Percentiles rank a stretch among this genome's conserved stretches.
These are phyloP conservation scores for Microtus montanus DNA, from an alignment of 2,113 vertebrate species.

Conservation along the genomic window DNA sequence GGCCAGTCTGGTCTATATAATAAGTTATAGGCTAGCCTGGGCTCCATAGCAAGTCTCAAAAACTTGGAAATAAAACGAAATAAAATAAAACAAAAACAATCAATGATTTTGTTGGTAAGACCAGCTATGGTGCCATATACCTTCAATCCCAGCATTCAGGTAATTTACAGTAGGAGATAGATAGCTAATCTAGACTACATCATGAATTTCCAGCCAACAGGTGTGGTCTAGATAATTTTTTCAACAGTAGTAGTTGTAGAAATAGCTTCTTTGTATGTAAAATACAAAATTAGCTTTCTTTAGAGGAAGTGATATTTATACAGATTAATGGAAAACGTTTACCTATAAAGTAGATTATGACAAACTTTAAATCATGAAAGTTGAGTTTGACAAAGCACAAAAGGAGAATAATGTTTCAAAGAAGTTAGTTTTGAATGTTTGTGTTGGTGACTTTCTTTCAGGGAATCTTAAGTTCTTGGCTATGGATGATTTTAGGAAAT, in stretches of 20 bases:
- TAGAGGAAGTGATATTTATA: slow-evolving; percentile 44
- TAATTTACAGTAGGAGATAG: background rate
- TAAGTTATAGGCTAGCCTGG: background rate
- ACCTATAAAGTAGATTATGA: background rate
- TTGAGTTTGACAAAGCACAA: background rate
- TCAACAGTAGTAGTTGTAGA: background rate
- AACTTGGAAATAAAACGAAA: background rate
- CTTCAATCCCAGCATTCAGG: background rate
- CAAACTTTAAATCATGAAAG: background rate
- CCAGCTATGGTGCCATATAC: background rate
- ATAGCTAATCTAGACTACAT: background rate
- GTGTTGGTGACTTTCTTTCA: background rate
- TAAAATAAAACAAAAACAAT: background rate
- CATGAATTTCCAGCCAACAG: background rate
- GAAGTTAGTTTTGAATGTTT: slow-evolving; percentile 1
- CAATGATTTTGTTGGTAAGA: background rate
- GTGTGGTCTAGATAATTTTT: background rate
- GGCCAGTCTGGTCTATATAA: background rate
- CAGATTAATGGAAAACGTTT: background rate
- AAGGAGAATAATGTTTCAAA: slow-evolving; percentile 14
- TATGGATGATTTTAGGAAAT: slow-evolving; percentile 20
- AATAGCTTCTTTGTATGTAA: background rate
- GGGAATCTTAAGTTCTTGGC: slow-evolving; percentile 29
- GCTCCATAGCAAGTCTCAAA: background rate
- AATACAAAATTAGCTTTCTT: slow-evolving; percentile 20